Percentiles rank a stretch among this genome's conserved stretches.
Conservation (phyloP, 2,888 invertebrate genomes). For the Alcis repandata region DNA sequence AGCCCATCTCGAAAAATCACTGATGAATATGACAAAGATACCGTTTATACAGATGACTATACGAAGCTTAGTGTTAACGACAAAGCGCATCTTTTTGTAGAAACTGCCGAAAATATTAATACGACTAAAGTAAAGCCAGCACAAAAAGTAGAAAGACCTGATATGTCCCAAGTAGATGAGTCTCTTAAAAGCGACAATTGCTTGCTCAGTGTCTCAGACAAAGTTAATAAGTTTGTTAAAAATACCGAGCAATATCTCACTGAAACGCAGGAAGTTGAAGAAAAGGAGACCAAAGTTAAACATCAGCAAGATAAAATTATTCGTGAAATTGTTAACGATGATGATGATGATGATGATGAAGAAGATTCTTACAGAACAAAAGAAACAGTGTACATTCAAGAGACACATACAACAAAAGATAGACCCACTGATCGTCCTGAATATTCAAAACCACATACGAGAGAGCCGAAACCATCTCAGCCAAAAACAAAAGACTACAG, state of each 20-base stretch:
- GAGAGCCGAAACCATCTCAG: conserved; percentile 64
- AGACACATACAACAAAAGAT: conserved; percentile 26
- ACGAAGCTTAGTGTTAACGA: conserved; percentile 88
- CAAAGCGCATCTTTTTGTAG: conserved; percentile 88
- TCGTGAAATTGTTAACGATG: conserved; percentile 67
- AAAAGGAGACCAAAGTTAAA: conserved; percentile 66
- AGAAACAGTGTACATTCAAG: conserved; percentile 41
- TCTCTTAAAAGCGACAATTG: conserved; percentile 87
- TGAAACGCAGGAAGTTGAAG: conserved; percentile 60
- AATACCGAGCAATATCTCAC: conserved; percentile 86
- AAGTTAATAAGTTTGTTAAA: conserved; percentile 88
- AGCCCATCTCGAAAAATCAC: conserved; percentile 76
- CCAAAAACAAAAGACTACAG: conserved; percentile 60
- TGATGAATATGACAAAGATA: conserved; percentile 84
- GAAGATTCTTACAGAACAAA: conserved; percentile 49
- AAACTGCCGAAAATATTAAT: conserved; percentile 87
- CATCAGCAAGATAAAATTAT: conserved; percentile 81
- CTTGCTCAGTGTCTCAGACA: conserved; percentile 88
- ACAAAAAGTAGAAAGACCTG: conserved; percentile 81
- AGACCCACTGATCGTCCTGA: conserved; percentile 43
- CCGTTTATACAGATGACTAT: conserved; percentile 81
- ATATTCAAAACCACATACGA: conserved; percentile 54
- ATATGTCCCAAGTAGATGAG: conserved; percentile 85
- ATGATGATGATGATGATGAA: conserved; percentile 55
- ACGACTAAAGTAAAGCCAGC: conserved; percentile 69